These are phyloP conservation scores for Temnothorax unifasciatus DNA, from an alignment of 2,888 invertebrate genomes.

Conservation along the genomic window DNA sequence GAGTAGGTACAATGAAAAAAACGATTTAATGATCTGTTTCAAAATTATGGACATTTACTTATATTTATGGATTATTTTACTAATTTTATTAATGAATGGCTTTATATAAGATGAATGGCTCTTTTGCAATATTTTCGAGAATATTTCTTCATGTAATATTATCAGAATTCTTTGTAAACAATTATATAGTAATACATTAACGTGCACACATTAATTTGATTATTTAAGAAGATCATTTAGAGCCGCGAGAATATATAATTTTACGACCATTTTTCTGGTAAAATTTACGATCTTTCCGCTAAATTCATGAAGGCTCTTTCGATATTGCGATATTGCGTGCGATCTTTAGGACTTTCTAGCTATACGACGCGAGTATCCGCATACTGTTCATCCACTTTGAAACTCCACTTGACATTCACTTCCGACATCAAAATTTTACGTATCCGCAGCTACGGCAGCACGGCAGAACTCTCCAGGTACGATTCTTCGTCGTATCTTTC, in stretches of 20 bases:
- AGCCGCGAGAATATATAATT: background rate
- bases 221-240: slow-evolving; percentile 9
- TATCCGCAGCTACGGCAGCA: slow-evolving; percentile 37
- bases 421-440: slow-evolving; percentile 55
- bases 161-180: background rate
- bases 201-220: background rate
- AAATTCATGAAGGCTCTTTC: slow-evolving; percentile 24
- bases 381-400: slow-evolving; percentile 49
- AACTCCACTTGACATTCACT: slow-evolving; percentile 40
- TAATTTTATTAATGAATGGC: too few species aligned
- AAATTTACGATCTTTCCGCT: slow-evolving; percentile 10
- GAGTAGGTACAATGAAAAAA: background rate
- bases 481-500: slow-evolving; percentile 23
- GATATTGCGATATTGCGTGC: slow-evolving; percentile 41
- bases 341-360: slow-evolving; percentile 40
- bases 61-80: too few species aligned
- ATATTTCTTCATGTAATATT: background rate
- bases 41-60: background rate
- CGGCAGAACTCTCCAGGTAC: slow-evolving; percentile 40
- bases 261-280: background rate
- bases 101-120: too few species aligned
- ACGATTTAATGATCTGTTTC: background rate
- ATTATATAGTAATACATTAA: background rate
- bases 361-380: slow-evolving; percentile 36
- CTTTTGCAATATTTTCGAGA: background rate